These are phyloP conservation scores for Macrophya annulata DNA, from an alignment of 2,888 invertebrate species.

Conservation along the genomic window DNA sequence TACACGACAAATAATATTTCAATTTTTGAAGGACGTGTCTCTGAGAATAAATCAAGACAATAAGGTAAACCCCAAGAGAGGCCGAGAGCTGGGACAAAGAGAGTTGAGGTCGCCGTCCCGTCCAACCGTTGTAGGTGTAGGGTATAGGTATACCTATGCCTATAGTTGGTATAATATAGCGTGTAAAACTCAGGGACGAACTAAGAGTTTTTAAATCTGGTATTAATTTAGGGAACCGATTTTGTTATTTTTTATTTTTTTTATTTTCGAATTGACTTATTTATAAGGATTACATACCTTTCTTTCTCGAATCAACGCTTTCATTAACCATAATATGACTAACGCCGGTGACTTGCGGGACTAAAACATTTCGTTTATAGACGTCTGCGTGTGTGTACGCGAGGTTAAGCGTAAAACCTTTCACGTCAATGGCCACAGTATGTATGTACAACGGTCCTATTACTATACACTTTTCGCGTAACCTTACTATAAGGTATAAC, in stretches of 20 bases:
- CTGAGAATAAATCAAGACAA: conserved; percentile 55
- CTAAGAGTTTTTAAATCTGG: not conserved
- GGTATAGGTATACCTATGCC: not conserved
- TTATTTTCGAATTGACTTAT: not conserved
- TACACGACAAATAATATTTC: conserved; percentile 3
- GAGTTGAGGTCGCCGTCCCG: conserved; percentile 51
- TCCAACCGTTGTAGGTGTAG: conserved; percentile 35
- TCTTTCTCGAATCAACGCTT: not conserved
- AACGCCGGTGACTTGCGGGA: not conserved
- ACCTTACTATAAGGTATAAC: not conserved
- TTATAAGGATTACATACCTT: not conserved
- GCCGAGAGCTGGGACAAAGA: conserved; percentile 51
- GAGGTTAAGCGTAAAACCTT: conserved; percentile 36
- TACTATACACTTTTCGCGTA: conserved; percentile 20
- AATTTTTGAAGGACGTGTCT: conserved; percentile 9
- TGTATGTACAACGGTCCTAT: not conserved
- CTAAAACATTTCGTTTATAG: conserved; percentile 2
- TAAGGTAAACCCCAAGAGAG: conserved; percentile 53
- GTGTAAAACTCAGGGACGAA: conserved; percentile 17
- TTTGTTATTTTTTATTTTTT: no score
- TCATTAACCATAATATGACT: not conserved
- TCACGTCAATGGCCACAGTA: conserved; percentile 17
- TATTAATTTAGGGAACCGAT: not conserved
- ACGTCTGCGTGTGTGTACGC: not conserved
- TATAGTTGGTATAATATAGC: conserved; percentile 3